Conservation (phyloP, 2,113 vertebrate genomes). For the Helogale parvula region DNA sequence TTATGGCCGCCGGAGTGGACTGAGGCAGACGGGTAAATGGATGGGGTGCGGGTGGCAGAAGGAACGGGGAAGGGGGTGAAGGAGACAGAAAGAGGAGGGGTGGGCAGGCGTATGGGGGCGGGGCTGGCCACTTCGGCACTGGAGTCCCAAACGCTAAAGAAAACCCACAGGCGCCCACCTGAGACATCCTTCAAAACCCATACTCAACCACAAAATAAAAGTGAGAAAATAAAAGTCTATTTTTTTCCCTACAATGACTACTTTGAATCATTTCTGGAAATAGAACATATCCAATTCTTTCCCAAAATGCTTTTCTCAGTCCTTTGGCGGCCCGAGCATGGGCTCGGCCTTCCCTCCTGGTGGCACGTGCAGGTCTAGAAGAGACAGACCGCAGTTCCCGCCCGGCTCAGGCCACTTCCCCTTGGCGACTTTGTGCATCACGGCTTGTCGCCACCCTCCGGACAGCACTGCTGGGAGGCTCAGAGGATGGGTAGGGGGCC, state of each 20-base stretch:
- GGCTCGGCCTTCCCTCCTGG: rapidly evolving
- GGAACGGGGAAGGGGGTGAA: neutral
- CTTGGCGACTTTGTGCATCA: neutral
- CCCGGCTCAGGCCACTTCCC: neutral
- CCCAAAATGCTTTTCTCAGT: neutral
- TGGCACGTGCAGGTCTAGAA: neutral
- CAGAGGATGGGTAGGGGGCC: too few relatives aligned
- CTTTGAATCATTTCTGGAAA: neutral
- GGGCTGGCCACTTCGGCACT: neutral
- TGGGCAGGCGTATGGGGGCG: too few relatives aligned
- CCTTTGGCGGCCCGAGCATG: neutral
- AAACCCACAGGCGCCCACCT: neutral
- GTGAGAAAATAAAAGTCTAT: neutral
- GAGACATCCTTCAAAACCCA: neutral
- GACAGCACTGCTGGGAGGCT: neutral
- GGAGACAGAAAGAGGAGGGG: neutral
- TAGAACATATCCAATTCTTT: neutral
- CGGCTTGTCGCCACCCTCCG: neutral
- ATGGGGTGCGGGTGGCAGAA: neutral
- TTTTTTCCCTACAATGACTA: neutral
- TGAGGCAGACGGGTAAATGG: neutral
- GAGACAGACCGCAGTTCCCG: rapidly evolving
- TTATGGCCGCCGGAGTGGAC: neutral
- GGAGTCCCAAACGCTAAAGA: neutral
- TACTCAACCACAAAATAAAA: neutral